Percentiles rank a stretch among this genome's conserved stretches.
phyloP scores from a whole-genome alignment of 1,140 invertebrate species.

The Drosophila varians region DNA sequence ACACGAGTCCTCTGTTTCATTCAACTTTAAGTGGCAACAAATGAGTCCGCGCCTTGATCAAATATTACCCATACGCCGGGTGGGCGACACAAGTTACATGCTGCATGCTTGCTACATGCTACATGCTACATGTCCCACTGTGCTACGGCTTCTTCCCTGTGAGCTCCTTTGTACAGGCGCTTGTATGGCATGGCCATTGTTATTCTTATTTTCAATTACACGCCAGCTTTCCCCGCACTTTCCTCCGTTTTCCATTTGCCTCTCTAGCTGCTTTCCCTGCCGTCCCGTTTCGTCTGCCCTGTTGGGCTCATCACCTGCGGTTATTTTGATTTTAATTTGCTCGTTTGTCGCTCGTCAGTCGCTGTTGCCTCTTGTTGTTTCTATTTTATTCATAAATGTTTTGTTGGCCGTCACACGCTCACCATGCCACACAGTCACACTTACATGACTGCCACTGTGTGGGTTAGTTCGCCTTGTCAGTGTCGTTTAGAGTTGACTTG shows the following conservation, averaged over 20 bases:
- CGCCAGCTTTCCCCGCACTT: conserved; percentile 27
- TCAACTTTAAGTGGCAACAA: conserved; percentile 44
- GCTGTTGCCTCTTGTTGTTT: conserved; percentile 33
- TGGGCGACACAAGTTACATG: conserved; percentile 22
- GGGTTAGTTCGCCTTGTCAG: conserved; percentile 62
- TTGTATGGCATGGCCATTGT: conserved; percentile 38
- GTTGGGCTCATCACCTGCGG: conserved; percentile 46
- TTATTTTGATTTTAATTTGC: conserved; percentile 76
- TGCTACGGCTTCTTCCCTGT: background rate
- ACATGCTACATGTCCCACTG: conserved; percentile 8
- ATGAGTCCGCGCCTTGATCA: conserved; percentile 27
- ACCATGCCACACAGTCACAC: conserved; percentile 15
- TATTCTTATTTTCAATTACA: conserved; percentile 70
- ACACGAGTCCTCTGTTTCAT: conserved; percentile 11
- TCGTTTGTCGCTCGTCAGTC: conserved; percentile 60
- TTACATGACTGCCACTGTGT: conserved; percentile 4
- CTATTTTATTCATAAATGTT: conserved; percentile 82
- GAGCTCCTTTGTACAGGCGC: conserved; percentile 5
- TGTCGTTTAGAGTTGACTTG: conserved; percentile 64
- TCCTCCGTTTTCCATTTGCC: conserved; percentile 22
- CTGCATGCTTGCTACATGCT: too few relatives aligned
- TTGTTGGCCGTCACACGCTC: conserved; percentile 34
- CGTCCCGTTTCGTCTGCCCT: background rate
- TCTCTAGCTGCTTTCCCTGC: background rate
- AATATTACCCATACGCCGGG: conserved; percentile 46